Evolutionary conservation across 2,113 vertebrate genomes (phyloP).

Genomic region (Nothobranchius kuhntae): DNA sequence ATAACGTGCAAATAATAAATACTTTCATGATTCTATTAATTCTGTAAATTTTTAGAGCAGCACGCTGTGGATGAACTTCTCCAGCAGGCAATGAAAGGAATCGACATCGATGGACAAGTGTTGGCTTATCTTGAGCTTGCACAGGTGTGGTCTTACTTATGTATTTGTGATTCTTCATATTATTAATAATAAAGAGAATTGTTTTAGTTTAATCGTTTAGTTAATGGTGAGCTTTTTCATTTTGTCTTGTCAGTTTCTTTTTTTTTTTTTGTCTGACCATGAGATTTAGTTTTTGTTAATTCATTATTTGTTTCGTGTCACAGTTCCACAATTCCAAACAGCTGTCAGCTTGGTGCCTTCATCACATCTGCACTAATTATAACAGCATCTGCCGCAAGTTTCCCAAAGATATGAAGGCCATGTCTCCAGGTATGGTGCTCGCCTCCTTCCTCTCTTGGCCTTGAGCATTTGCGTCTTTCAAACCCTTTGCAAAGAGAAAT

Average conservation of each 20-base stretch:
- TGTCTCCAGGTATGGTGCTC: constrained; percentile 82
- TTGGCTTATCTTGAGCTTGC: constrained; percentile 88
- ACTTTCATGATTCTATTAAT: constrained; percentile 15
- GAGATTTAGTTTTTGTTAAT: too few species aligned
- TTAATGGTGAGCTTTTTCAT: too few species aligned
- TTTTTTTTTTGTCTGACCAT: too few species aligned
- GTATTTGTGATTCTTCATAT: too few species aligned
- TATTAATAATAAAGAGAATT: too few species aligned
- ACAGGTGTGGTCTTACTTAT: constrained; percentile 76
- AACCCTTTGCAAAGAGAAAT: background rate
- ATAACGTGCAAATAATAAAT: constrained; percentile 1
- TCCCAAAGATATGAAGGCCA: constrained; percentile 89
- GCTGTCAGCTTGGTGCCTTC: constrained; percentile 87
- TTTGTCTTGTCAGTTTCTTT: too few species aligned
- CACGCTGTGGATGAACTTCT: constrained; percentile 87
- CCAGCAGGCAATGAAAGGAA: constrained; percentile 78
- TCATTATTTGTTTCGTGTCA: constrained; percentile 9
- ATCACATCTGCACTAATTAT: constrained; percentile 93
- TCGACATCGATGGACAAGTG: constrained; percentile 87
- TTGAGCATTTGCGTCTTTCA: background rate
- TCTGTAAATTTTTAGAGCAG: constrained; percentile 78
- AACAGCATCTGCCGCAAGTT: constrained; percentile 90
- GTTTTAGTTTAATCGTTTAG: too few species aligned
- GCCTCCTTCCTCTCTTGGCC: background rate
- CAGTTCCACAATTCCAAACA: constrained; percentile 90